A percentile compares a stretch with the other conserved stretches of the same genome.
Conservation (phyloP, 2,113 vertebrate genomes). For the Halichoerus grypus region DNA sequence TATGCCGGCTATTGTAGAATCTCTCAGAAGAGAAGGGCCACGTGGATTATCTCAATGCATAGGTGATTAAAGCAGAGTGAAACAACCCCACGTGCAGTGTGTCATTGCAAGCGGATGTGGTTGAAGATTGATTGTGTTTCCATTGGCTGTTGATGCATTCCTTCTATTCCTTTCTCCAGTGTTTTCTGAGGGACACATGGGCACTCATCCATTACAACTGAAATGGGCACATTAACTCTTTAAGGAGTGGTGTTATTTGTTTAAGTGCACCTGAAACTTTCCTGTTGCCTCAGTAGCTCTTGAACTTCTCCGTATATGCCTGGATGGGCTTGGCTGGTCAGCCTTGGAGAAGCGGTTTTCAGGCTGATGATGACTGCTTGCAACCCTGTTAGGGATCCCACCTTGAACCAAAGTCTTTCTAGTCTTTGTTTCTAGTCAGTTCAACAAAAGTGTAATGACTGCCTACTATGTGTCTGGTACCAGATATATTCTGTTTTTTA, state of each 20-base stretch:
- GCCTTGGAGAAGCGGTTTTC: neutral
- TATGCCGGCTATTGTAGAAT: neutral
- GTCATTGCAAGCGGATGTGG: neutral
- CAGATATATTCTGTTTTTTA: neutral
- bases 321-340: neutral
- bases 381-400: neutral
- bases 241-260: neutral
- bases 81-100: accelerated
- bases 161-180: neutral
- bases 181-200: neutral
- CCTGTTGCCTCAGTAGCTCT: neutral
- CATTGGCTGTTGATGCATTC: neutral
- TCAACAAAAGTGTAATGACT: neutral
- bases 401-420: constrained; percentile 38
- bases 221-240: neutral
- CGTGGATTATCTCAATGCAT: neutral
- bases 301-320: neutral
- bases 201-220: neutral
- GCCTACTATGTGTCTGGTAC: constrained; percentile 2
- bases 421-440: neutral
- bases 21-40: neutral
- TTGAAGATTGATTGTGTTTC: neutral
- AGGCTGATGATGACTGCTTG: neutral
- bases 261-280: neutral
- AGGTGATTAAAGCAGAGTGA: neutral